phyloP scores from a whole-genome alignment of 2,113 vertebrate species.

The Machaerirhynchus nigripectus region DNA sequence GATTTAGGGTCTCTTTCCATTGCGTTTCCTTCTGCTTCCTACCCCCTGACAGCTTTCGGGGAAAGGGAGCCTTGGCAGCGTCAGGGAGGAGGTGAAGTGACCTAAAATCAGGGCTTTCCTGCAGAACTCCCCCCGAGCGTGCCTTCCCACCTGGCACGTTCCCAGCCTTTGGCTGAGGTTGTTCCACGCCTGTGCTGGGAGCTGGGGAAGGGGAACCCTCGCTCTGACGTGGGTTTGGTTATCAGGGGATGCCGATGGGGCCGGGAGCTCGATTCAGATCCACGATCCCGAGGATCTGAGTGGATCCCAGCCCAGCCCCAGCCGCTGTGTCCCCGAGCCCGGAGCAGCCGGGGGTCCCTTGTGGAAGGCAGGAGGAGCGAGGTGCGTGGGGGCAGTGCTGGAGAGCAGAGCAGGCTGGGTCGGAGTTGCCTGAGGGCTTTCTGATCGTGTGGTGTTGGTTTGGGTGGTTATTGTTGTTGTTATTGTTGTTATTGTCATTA shows the following conservation, averaged over 20 bases:
- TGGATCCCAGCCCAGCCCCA: background rate
- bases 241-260: accelerated
- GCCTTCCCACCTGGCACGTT: accelerated
- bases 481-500: background rate
- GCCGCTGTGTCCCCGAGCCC: accelerated
- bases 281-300: accelerated
- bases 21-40: too few relatives aligned
- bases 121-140: accelerated
- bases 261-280: accelerated
- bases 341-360: background rate
- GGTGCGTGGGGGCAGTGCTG: accelerated
- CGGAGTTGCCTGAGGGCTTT: background rate
- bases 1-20: accelerated
- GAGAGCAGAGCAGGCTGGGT: accelerated
- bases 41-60: accelerated
- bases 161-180: background rate
- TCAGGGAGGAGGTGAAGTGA: too few relatives aligned
- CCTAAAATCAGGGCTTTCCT: background rate
- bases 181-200: accelerated
- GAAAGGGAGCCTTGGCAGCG: accelerated
- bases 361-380: accelerated
- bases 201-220: background rate
- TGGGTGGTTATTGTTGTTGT: background rate
- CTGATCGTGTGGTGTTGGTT: accelerated
- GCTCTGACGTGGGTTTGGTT: accelerated